Conservation (phyloP, 1,140 invertebrate genomes). For the Aphidius ervi region DNA sequence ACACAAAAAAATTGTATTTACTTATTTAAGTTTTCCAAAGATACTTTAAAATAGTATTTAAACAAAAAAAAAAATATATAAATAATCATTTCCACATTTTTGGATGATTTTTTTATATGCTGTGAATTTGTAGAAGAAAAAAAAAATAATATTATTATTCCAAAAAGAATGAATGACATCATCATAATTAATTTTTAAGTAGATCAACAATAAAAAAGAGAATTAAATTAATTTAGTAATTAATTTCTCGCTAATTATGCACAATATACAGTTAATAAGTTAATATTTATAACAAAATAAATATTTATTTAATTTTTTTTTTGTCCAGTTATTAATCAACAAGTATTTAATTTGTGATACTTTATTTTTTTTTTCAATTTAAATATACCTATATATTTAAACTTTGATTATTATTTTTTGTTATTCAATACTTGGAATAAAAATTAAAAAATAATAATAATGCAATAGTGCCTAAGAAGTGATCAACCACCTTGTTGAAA, state of each 20-base stretch:
- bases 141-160: background rate
- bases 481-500: slow-evolving; percentile 3
- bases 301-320: too few species aligned
- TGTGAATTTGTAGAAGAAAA: background rate
- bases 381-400: background rate
- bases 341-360: too few species aligned
- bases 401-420: background rate
- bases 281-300: too few species aligned
- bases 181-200: slow-evolving; percentile 9
- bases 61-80: too few species aligned
- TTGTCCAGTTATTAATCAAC: too few species aligned
- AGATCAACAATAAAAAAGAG: background rate
- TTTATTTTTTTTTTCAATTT: background rate
- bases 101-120: slow-evolving; percentile 1
- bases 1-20: background rate
- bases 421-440: background rate
- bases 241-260: too few species aligned
- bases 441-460: background rate
- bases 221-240: too few species aligned
- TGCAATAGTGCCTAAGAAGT: slow-evolving; percentile 5
- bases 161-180: slow-evolving; percentile 1
- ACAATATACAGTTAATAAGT: too few species aligned
- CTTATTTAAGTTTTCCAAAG: slow-evolving; percentile 9
- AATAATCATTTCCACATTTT: background rate
- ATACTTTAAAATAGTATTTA: background rate